A percentile compares a stretch with the other conserved stretches of the same genome.
Evolutionary conservation across 1,140 invertebrate genomes (phyloP).

Genomic region (Drosophila micromelanica): DNA sequence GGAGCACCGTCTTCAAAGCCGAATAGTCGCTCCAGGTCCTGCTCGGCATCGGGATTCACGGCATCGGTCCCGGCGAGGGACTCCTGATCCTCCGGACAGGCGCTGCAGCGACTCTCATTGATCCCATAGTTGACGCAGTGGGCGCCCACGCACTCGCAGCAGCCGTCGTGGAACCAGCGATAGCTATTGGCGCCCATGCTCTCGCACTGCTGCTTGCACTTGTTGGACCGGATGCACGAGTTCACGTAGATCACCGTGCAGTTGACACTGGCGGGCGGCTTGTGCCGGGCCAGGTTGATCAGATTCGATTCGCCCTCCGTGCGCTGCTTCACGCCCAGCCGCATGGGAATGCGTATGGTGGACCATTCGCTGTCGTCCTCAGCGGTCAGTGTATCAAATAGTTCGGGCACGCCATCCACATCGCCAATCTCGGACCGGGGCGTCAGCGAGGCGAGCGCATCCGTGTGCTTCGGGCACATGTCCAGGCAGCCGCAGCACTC

Average conservation of each 20-base stretch:
- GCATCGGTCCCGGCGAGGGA: constrained; percentile 31
- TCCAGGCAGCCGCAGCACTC: constrained; percentile 97
- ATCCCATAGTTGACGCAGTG: constrained; percentile 96
- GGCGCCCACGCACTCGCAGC: constrained; percentile 96
- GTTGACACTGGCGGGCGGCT: constrained; percentile 88
- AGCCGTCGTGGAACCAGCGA: constrained; percentile 97
- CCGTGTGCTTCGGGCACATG: constrained; percentile 94
- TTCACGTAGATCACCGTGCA: constrained; percentile 97
- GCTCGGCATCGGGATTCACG: constrained; percentile 41
- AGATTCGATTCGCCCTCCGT: constrained; percentile 78
- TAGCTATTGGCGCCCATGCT: constrained; percentile 83
- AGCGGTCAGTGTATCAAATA: constrained; percentile 93
- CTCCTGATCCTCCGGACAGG: constrained; percentile 75
- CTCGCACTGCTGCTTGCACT: constrained; percentile 86
- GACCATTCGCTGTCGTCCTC: constrained; percentile 92
- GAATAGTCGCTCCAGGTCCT: constrained; percentile 56
- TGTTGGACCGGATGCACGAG: constrained; percentile 94
- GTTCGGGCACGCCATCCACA: constrained; percentile 91
- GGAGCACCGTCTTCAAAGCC: constrained; percentile 55
- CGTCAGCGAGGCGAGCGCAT: constrained; percentile 88
- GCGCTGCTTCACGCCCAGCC: constrained; percentile 54
- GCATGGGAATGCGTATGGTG: constrained; percentile 89
- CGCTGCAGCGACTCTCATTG: constrained; percentile 88
- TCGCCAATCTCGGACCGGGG: constrained; percentile 95
- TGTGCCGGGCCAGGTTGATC: constrained; percentile 85